Evolutionary conservation across 2,797 vertebrate genomes (phyloP).

Genomic region (Melanogrammus aeglefinus): DNA sequence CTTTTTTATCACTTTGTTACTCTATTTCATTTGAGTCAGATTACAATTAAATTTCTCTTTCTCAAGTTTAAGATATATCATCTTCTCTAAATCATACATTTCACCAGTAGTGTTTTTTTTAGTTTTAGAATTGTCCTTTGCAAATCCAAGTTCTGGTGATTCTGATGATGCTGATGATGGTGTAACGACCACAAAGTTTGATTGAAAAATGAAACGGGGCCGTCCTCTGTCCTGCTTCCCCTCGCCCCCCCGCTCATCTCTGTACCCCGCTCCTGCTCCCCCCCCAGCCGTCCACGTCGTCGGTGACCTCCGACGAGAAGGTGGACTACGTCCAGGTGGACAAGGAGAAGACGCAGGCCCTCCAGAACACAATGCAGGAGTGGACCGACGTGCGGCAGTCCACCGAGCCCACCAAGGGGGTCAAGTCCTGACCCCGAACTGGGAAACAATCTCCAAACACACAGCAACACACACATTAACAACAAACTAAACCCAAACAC

Average conservation of each 20-base stretch:
- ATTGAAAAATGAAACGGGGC: too few relatives aligned
- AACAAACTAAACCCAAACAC: not conserved
- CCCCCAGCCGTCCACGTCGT: conserved; percentile 91
- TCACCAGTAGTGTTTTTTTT: not conserved
- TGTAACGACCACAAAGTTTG: too few relatives aligned
- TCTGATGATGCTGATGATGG: not conserved
- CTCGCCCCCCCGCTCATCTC: not conserved
- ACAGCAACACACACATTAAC: not conserved
- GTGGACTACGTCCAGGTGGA: conserved; percentile 99
- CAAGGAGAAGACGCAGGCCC: conserved; percentile 95
- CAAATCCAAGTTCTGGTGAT: not conserved
- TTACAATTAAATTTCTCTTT: not conserved
- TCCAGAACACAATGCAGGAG: conserved; percentile 98
- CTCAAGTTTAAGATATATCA: not conserved
- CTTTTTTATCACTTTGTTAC: not conserved
- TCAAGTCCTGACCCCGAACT: conserved; percentile 79
- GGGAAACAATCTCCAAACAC: not conserved
- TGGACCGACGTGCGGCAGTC: conserved; percentile 98
- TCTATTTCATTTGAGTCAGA: not conserved
- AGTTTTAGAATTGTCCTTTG: too few relatives aligned
- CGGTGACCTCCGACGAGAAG: conserved; percentile 92
- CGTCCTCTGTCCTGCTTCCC: conserved; percentile 19
- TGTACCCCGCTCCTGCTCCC: not conserved
- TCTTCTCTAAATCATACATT: not conserved
- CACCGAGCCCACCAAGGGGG: conserved; percentile 85